Conservation (phyloP, 2,797 vertebrate species). For the Yasuhikotakia modesta region DNA sequence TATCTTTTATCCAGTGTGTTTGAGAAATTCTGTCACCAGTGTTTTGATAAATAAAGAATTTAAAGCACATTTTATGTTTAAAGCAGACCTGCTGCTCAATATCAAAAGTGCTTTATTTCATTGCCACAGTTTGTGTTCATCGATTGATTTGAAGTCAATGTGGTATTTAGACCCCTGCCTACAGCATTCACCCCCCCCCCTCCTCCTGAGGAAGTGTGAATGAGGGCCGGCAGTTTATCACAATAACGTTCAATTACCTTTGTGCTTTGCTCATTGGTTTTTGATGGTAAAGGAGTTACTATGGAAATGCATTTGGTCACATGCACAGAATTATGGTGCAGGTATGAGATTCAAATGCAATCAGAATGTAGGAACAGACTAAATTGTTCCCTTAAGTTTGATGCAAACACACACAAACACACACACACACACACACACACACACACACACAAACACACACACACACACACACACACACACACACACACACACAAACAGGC, state of each 20-base stretch:
- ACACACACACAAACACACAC: no score
- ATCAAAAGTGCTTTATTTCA: slow-evolving; percentile 26
- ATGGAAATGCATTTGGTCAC: slow-evolving; percentile 11
- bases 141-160: slow-evolving; percentile 29
- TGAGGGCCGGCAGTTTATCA: slow-evolving; percentile 41
- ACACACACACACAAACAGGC: slow-evolving; percentile 9
- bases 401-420: no score
- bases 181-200: slow-evolving; percentile 7
- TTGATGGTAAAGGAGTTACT: no score
- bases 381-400: no score
- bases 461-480: slow-evolving; percentile 13
- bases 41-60: slow-evolving; percentile 10
- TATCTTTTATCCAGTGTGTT: neutral
- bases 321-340: slow-evolving; percentile 32
- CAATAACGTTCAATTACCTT: slow-evolving; percentile 20
- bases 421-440: no score
- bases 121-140: slow-evolving; percentile 34
- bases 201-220: slow-evolving; percentile 36
- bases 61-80: slow-evolving; percentile 3
- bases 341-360: no score
- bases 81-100: neutral
- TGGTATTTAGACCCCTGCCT: slow-evolving; percentile 38
- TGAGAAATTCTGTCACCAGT: neutral
- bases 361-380: no score
- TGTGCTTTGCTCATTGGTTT: no score